Conservation (phyloP, 2,113 vertebrate genomes). For the Sinocyclocheilus grahami region DNA sequence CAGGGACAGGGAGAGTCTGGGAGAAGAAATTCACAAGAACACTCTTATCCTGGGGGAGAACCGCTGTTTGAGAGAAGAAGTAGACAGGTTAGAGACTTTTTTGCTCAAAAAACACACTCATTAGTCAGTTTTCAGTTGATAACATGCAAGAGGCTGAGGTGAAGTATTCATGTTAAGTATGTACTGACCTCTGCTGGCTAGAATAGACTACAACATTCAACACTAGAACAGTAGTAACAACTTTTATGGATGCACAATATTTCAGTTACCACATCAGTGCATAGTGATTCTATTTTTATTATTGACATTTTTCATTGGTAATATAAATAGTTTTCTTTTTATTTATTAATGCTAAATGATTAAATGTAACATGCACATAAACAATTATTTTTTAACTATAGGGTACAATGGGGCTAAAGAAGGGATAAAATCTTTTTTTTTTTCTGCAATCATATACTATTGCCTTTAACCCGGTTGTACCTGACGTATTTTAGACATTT, state of each 20-base stretch:
- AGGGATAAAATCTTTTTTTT: too few species aligned
- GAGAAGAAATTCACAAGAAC: constrained; percentile 76
- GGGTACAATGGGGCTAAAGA: too few species aligned
- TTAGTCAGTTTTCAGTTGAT: background rate
- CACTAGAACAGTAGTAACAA: background rate
- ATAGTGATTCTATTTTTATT: too few species aligned
- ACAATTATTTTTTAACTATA: too few species aligned
- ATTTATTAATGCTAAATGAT: too few species aligned
- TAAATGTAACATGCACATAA: too few species aligned
- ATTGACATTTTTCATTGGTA: too few species aligned
- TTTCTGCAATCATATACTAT: too few species aligned
- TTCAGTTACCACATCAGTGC: background rate
- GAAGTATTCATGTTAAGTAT: background rate
- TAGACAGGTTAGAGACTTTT: constrained; percentile 74
- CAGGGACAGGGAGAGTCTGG: constrained; percentile 72
- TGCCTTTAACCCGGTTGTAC: too few species aligned
- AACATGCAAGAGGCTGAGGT: too few species aligned
- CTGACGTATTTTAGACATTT: too few species aligned
- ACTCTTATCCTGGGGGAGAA: constrained; percentile 75
- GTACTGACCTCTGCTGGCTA: constrained; percentile 44
- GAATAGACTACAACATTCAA: background rate
- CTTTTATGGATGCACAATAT: background rate
- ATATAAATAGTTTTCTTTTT: too few species aligned
- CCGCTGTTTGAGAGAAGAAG: constrained; percentile 75
- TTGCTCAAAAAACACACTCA: background rate